Base-by-base conservation (phyloP, 2,113 vertebrate genomes). In the Sander lucioperca region DNA sequence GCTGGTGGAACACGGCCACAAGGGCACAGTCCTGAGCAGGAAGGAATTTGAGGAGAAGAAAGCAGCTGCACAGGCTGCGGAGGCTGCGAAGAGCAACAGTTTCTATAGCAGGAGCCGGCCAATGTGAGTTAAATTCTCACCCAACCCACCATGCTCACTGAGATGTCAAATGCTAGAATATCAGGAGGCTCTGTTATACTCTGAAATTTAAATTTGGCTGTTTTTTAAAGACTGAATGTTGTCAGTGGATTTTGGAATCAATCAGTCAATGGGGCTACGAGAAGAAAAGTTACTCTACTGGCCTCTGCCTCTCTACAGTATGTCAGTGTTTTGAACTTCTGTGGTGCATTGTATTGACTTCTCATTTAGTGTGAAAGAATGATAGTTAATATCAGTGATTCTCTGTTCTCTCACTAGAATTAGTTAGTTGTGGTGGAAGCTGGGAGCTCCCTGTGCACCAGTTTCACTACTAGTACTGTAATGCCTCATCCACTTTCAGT, bases 1-100 rank as follows among this genome's bases (percentile, higher is more conserved):
- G 94, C 74, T 97, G 94, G 96, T 97, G 93, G 96, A 97, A 91
- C 91, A 94, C 54, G 96, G 96, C 79, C 94, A 96, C 93, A 96
- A 95, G 65, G 96, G 94, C 91, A 95, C 66, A 11, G 94, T 95
- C 58, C 88, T 96, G 75, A 96, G 89, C 84, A 95, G 94, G 78
- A 94, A 96, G 91, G 96, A 97, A 72, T 97, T 97, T 39, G 91
- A 96, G 91, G 94, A 94, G 64, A 93, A 83, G 85, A 98, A 96
- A 84, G 90, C 95, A 80, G 94, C 94, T 39, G 95, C 94, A 1
- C 94, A 94, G 58, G 93, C 93, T 50, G 94, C 94, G 25, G 92
- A 93, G 66, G 50, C 67, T 11, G 72, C 48, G 43, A 77, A 21
- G 82, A 84, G 36, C 86, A 70, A 43, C 74, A 12, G 51, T 16